Percentiles rank a stretch among this genome's conserved stretches.
These are phyloP conservation scores for Barypeithes pellucidus DNA, from an alignment of 2,888 invertebrate species.

Conservation along the genomic window DNA sequence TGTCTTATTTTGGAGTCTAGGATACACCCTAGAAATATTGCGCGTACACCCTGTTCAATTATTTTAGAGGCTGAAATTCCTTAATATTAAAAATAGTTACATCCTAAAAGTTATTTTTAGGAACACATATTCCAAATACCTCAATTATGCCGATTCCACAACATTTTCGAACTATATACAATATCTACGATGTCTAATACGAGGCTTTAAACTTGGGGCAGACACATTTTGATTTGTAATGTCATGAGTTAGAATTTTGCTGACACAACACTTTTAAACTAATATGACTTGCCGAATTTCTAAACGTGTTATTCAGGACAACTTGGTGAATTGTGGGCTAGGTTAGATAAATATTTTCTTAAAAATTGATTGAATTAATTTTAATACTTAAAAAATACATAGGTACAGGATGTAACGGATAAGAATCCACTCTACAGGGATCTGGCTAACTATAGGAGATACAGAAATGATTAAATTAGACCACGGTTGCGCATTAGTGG, in stretches of 20 bases:
- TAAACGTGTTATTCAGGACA: slow-evolving; percentile 7
- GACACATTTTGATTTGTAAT: slow-evolving; percentile 46
- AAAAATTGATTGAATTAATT: neutral
- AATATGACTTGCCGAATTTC: slow-evolving; percentile 5
- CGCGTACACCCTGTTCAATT: too few relatives aligned
- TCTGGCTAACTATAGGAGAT: too few relatives aligned
- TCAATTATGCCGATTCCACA: slow-evolving; percentile 6
- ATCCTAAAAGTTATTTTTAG: too few relatives aligned
- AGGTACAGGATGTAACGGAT: too few relatives aligned
- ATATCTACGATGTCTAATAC: slow-evolving; percentile 23
- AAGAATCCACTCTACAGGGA: too few relatives aligned
- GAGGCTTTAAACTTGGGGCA: slow-evolving; percentile 15
- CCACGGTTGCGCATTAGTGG: too few relatives aligned
- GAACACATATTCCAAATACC: neutral
- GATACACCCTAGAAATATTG: too few relatives aligned
- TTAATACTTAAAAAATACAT: too few relatives aligned
- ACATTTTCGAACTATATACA: slow-evolving; percentile 18
- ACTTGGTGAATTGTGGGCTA: slow-evolving; percentile 12
- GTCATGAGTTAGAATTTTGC: slow-evolving; percentile 32
- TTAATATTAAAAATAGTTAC: too few relatives aligned
- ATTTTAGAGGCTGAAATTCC: too few relatives aligned
- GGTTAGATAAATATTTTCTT: slow-evolving; percentile 9
- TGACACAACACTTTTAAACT: slow-evolving; percentile 30
- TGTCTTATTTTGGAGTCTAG: too few relatives aligned
- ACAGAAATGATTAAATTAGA: too few relatives aligned